Evolutionary conservation across 2,113 vertebrate genomes (phyloP), one percentile per base, ranked within the genome.

Genomic region (Porphyrio hochstetteri): DNA sequence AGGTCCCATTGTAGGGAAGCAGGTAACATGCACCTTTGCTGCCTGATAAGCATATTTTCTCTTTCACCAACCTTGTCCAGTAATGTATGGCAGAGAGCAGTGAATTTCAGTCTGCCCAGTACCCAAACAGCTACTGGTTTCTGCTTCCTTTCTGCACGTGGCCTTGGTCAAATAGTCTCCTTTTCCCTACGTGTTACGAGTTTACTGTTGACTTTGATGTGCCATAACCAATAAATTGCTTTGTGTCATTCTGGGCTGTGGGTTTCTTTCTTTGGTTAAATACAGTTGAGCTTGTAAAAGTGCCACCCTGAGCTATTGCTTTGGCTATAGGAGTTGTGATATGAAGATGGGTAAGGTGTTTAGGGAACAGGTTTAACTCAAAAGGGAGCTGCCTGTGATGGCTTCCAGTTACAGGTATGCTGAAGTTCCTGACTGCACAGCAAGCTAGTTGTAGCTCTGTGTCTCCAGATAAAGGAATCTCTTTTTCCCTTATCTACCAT

Each of bases 221-320:
- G 64, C 93, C 77, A 25, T 84, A 64, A 25, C 55, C 68, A 98
- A 97, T 98, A 98, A 98, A 98, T 40, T 70, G 64, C 82, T 92
- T 96, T 88, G 36, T 46, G 72, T 53, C 71, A 11, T 65, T 71
- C 87, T 48, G 65, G 83, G 25, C 86, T 93, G 13, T 57, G 75
- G 48, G 36, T 94, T 82, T 53, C 20, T 90, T 81, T 82, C 5
- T 92, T 68, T 68, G 71, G 35, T 33, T 68, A 33, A 16, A 57
- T 16, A 2, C 4, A 65, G 55, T 5, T 28, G 55, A 48, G 9
- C 27, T 67, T 21, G 0, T 18, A 6, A 21, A 84, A 3, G 20
- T 79, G 48, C 72, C 48, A 2, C 16, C 21, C 48, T 9, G 40
- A 38, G 27, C 16, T 44, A 16, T 27, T 35, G n/a, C 28, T 61